Evolutionary conservation across 2,888 invertebrate species (phyloP).

Genomic region (Dryocosmus kuriphilus): DNA sequence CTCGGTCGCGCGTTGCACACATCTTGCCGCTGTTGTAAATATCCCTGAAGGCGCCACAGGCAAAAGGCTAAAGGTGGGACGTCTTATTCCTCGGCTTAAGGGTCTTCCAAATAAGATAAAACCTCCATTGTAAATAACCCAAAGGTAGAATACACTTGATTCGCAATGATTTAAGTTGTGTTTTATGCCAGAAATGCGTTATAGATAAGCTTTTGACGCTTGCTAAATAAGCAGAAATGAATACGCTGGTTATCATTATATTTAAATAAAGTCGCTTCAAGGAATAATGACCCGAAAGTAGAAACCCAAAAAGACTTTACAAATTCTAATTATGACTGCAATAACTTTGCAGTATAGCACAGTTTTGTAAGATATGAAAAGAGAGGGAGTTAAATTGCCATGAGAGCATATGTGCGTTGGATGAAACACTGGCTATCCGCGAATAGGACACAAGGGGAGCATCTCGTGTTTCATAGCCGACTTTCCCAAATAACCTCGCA

Average conservation of each 20-base stretch:
- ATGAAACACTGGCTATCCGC: conserved; percentile 35
- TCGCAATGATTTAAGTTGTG: conserved; percentile 19
- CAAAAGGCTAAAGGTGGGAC: conserved; percentile 73
- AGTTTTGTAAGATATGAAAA: conserved; percentile 34
- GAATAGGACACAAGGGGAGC: conserved; percentile 37
- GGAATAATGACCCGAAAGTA: background rate
- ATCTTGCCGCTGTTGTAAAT: conserved; percentile 68
- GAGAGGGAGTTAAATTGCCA: conserved; percentile 34
- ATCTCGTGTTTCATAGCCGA: conserved; percentile 40
- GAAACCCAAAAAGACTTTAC: conserved; percentile 28
- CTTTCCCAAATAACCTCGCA: conserved; percentile 38
- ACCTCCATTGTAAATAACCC: conserved; percentile 27
- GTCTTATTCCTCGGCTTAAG: conserved; percentile 59
- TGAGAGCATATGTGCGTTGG: conserved; percentile 1
- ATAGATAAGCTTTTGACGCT: background rate
- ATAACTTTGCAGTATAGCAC: conserved; percentile 30
- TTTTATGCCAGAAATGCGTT: conserved; percentile 31
- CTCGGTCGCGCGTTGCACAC: conserved; percentile 48
- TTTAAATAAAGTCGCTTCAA: conserved; percentile 12
- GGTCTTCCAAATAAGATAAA: background rate
- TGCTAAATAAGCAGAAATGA: background rate
- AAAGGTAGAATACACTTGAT: background rate
- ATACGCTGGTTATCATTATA: background rate
- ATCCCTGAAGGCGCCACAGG: conserved; percentile 68
- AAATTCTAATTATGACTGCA: conserved; percentile 30